phyloP scores from a whole-genome alignment of 2,888 invertebrate genomes.

The Heliothis peltigera region DNA sequence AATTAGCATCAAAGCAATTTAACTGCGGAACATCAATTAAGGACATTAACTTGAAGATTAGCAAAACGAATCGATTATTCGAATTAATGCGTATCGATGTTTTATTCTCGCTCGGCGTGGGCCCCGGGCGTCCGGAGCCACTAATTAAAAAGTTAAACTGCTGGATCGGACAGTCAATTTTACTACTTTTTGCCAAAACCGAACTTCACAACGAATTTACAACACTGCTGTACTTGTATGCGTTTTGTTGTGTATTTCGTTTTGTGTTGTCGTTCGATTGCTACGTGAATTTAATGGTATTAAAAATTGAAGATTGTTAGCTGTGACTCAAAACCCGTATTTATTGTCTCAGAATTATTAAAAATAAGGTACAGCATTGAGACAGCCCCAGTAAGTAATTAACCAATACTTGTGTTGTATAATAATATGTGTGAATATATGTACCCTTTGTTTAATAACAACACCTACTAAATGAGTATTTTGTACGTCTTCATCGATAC shows the following conservation, averaged over 20 bases:
- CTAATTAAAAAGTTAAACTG: conserved; percentile 85
- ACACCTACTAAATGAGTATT: too few species aligned
- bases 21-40: conserved; percentile 31
- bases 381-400: too few species aligned
- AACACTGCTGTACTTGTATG: conserved; percentile 42
- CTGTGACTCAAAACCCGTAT: too few species aligned
- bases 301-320: neutral
- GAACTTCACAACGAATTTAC: conserved; percentile 50
- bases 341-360: too few species aligned
- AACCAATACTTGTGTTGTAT: too few species aligned
- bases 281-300: neutral
- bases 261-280: conserved; percentile 34
- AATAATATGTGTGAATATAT: too few species aligned
- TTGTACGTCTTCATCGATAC: too few species aligned
- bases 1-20: conserved; percentile 31
- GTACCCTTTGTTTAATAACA: too few species aligned
- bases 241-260: conserved; percentile 40
- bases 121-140: conserved; percentile 56
- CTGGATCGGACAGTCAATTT: conserved; percentile 78
- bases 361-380: too few species aligned
- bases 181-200: conserved; percentile 72
- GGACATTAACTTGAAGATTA: conserved; percentile 48
- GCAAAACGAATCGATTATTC: conserved; percentile 57
- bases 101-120: conserved; percentile 51
- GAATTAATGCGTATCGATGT: conserved; percentile 63